A percentile compares a stretch with the other conserved stretches of the same genome.
These are phyloP conservation scores for Tokudaia tokunoshimensis DNA, from an alignment of 2,797 vertebrate genomes.

Conservation along the genomic window DNA sequence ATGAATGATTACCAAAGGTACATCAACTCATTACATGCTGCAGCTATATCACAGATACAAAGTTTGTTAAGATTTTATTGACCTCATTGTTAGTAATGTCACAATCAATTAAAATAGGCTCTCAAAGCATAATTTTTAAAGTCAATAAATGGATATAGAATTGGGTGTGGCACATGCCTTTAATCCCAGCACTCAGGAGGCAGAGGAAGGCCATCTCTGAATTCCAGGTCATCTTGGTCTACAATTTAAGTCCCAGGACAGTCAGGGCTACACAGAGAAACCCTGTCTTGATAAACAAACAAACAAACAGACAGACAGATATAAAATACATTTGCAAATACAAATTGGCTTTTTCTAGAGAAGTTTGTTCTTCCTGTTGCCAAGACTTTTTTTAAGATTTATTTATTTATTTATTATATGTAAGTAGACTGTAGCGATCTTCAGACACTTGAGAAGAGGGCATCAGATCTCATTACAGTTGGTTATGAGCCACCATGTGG, in stretches of 20 bases:
- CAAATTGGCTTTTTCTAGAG: not conserved
- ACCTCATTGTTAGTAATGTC: not conserved
- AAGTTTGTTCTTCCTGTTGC: not conserved
- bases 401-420: no score
- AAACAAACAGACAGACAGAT: not conserved
- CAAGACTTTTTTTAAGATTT: not conserved
- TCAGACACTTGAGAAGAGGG: no score
- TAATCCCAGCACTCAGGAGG: not conserved
- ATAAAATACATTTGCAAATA: constrained; percentile 6
- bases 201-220: not conserved
- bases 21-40: not conserved
- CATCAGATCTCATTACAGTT: no score
- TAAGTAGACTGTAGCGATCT: no score
- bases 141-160: not conserved
- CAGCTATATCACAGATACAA: not conserved
- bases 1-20: not conserved
- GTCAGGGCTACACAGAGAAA: not conserved
- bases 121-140: not conserved
- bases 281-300: not conserved
- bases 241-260: not conserved
- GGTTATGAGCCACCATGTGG: no score
- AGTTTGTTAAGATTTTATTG: constrained; percentile 48
- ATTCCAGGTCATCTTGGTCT: not conserved
- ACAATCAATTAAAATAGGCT: not conserved
- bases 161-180: no score